Conservation (phyloP, 2,113 vertebrate species). For the Epinephelus fuscoguttatus region DNA sequence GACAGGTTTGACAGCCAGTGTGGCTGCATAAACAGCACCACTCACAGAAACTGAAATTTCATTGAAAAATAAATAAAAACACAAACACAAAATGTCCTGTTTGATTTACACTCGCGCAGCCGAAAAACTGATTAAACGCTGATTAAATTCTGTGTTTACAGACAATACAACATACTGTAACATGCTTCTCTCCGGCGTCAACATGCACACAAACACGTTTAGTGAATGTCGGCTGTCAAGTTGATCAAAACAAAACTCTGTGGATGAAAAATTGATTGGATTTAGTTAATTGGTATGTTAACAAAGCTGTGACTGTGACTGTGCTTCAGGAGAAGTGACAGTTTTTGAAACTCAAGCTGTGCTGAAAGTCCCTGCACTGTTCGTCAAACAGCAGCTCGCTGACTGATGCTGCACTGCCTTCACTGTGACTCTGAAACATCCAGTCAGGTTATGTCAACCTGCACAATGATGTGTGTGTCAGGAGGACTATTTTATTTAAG, state of each 20-base stretch:
- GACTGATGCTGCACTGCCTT: background rate
- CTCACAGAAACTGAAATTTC: background rate
- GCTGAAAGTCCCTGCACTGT: background rate
- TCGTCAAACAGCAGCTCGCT: background rate
- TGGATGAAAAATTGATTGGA: slow-evolving; percentile 4
- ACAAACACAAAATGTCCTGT: background rate
- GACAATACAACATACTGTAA: background rate
- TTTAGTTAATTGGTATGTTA: slow-evolving; percentile 11
- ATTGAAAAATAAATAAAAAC: background rate
- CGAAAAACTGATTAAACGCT: background rate
- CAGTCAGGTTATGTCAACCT: background rate
- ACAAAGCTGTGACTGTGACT: slow-evolving; percentile 10
- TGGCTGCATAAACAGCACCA: background rate
- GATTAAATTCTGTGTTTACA: background rate
- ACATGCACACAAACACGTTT: background rate
- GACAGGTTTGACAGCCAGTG: background rate
- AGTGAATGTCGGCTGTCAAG: background rate
- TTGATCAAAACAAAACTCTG: background rate
- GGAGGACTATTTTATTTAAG: background rate
- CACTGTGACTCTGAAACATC: background rate
- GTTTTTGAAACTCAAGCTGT: slow-evolving; percentile 13
- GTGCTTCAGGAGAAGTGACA: slow-evolving; percentile 11
- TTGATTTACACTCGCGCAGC: background rate
- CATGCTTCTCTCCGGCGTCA: background rate
- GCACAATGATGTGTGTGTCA: background rate